Evolutionary conservation across 2,797 vertebrate genomes (phyloP).

Genomic region (Corythornis leucogaster): DNA sequence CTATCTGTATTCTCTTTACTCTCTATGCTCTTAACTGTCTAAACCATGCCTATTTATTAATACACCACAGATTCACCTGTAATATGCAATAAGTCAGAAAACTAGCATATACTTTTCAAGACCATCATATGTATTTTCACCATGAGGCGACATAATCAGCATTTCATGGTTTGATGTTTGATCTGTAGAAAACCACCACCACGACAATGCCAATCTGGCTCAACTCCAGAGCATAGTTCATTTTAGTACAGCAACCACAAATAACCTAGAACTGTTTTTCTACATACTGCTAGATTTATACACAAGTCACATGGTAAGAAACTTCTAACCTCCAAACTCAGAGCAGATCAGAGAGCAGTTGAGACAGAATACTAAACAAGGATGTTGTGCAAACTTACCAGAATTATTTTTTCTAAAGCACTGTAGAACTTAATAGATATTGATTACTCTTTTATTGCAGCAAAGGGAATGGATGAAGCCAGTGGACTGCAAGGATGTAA

Average conservation of each 20-base stretch:
- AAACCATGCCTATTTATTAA: neutral
- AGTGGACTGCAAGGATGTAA: neutral
- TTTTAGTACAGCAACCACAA: neutral
- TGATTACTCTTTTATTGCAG: constrained; percentile 11
- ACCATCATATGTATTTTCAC: neutral
- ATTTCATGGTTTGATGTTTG: neutral
- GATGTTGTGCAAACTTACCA: neutral
- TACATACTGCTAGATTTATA: neutral
- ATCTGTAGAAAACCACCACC: neutral
- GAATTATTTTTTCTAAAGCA: constrained; percentile 29
- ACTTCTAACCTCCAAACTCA: neutral
- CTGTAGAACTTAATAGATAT: neutral
- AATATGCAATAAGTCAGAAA: neutral
- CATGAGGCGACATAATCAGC: neutral
- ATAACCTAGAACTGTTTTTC: neutral
- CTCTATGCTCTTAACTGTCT: neutral
- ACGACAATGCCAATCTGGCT: neutral
- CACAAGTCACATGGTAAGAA: neutral
- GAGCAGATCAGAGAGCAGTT: neutral
- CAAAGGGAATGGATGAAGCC: neutral
- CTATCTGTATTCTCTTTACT: neutral
- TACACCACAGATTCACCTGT: neutral
- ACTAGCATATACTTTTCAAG: neutral
- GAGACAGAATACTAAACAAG: neutral
- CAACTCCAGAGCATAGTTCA: neutral